Evolutionary conservation across 2,113 vertebrate genomes (phyloP), one percentile per base, ranked within the genome.

Genomic region (Pelvicachromis taeniatus): DNA sequence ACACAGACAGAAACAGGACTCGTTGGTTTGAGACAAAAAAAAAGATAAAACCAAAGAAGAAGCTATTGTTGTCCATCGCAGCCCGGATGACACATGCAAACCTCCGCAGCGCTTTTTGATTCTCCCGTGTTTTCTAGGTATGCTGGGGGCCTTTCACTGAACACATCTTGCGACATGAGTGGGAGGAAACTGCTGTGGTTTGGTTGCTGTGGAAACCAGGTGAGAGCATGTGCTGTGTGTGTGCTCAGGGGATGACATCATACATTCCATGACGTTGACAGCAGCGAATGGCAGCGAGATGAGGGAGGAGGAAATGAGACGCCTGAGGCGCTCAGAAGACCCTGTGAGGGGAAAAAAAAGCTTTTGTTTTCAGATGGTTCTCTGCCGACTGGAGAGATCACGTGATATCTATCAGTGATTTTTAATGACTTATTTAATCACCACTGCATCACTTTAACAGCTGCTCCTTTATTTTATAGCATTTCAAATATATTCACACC

Each of bases 141-240:
- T 2, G 63, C 14, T 3, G 12, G 90, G 54, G 87, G 83, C 82
- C 89, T 83, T 93, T 94, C 89, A 81, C 81, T 86, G 88, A 94
- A 91, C 81, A 53, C 77, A 1, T 81, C 85, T 81, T 84, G 84
- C 83, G 35, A 88, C 87, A 88, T 79, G 81, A 50, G 70, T 88
- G 77, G 50, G 81, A 96, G 95, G 95, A 96, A 96, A 87, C 93
- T 81, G 92, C 88, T 92, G 93, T 94, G 95, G 95, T 96, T 94
- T 84, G 80, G 94, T 95, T 95, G 86, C 93, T 54, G 42, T 12
- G 88, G 95, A 94, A 95, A 95, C 94, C 95, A 96, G 95, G 95
- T 96, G 92, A 96, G 91, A 92, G 82, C 73, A 75, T 89, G 91
- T 83, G 85, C 70, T 12, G 48, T 83, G 85, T 85, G 91, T 81